Evolutionary conservation across 1,140 invertebrate species (phyloP).

Genomic region (Drosophila novamexicana): DNA sequence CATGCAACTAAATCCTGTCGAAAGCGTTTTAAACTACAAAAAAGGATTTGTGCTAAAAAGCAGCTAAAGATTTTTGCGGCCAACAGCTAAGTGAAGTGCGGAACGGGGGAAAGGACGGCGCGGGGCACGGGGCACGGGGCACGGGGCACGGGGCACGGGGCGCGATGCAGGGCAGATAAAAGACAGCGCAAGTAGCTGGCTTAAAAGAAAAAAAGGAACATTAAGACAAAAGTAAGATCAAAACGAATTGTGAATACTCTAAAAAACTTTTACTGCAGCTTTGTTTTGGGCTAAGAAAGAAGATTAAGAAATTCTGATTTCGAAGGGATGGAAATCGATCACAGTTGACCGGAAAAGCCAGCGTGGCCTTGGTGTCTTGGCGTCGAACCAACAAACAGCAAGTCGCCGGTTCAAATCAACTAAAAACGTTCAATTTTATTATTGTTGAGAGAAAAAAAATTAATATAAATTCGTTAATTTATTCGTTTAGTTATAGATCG

Average conservation of each 20-base stretch:
- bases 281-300: too few relatives aligned
- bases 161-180: neutral
- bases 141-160: neutral
- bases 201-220: conserved; percentile 10
- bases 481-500: too few relatives aligned
- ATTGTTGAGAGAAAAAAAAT: too few relatives aligned
- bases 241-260: conserved; percentile 1
- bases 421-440: too few relatives aligned
- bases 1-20: conserved; percentile 81
- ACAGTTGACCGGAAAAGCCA: too few relatives aligned
- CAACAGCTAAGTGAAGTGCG: conserved; percentile 1
- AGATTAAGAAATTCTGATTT: too few relatives aligned
- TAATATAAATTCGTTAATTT: too few relatives aligned
- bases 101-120: neutral
- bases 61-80: conserved; percentile 55
- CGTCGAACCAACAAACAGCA: too few relatives aligned
- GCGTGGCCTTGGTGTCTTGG: too few relatives aligned
- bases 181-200: conserved; percentile 34
- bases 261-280: too few relatives aligned
- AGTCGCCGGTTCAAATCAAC: too few relatives aligned
- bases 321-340: too few relatives aligned
- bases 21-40: conserved; percentile 80
- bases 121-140: neutral
- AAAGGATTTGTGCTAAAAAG: conserved; percentile 80
- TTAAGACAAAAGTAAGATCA: neutral